A percentile compares a stretch with the other conserved stretches of the same genome.
These are phyloP conservation scores for Grus americana DNA, from an alignment of 2,113 vertebrate genomes.

Conservation along the genomic window DNA sequence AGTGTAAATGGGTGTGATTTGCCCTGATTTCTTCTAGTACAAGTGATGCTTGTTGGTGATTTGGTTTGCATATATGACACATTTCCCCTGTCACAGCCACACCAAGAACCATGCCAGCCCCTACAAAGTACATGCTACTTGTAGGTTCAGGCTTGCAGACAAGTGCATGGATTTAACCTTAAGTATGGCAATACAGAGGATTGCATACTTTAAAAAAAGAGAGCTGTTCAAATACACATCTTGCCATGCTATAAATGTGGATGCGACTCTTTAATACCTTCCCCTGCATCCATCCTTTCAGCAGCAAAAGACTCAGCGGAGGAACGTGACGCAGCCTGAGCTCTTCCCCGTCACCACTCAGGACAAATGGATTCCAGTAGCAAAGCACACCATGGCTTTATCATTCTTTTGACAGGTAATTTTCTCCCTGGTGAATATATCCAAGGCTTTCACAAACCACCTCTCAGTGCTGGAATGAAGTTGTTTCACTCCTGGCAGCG, in stretches of 20 bases:
- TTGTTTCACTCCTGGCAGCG: slow-evolving; percentile 23
- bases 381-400: slow-evolving; percentile 14
- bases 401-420: slow-evolving; percentile 69
- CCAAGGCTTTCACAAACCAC: background rate
- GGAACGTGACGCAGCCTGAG: background rate
- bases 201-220: background rate
- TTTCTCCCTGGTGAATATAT: slow-evolving; percentile 24
- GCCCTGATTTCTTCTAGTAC: background rate
- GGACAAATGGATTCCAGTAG: slow-evolving; percentile 58
- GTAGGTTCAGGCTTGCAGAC: background rate
- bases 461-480: slow-evolving; percentile 24
- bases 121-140: background rate
- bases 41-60: background rate
- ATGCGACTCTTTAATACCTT: background rate
- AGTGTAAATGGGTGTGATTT: background rate
- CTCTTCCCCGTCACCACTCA: slow-evolving; percentile 33
- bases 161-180: background rate
- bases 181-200: background rate
- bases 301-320: background rate
- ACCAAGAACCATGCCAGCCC: background rate
- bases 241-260: background rate
- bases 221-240: background rate
- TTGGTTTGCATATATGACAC: background rate
- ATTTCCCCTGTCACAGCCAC: background rate
- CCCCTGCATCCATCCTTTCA: background rate